Base-by-base conservation (phyloP, 2,888 invertebrate genomes). In the Gymnocheta viridis region DNA sequence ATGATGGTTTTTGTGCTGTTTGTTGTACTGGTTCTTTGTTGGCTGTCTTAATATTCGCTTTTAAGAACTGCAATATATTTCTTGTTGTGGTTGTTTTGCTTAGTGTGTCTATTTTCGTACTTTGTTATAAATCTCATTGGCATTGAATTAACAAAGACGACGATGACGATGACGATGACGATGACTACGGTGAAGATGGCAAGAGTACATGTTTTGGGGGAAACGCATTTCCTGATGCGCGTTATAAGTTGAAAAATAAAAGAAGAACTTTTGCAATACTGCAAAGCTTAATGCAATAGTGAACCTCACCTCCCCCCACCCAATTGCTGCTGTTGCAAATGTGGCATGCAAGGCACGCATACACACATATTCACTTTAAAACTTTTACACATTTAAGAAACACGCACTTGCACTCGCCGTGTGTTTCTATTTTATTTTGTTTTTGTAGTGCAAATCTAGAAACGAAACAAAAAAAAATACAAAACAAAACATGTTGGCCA, bases 141-240 rank as follows among this genome's bases (percentile, higher is more conserved):
- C 82, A 86, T 84, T 86, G 86, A 78, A 81, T 77, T 69, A 64
- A 76, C 44, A 38, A 44, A 38, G n/a, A 58, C 9, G 14, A 32
- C 4, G 27, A 14, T 27, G 2, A 10, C 29, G 5, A 24, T 7
- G 29, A 17, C 7, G 22, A 14, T 4, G 17, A 10, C 38, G 1
- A 29, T 17, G 5, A 10, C 14, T 41, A n/a, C 3, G 38, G 17
- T 22, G 27, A 10, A 29, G 17, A 56, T 38, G 38, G 41, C 60
- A 22, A 51, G 24, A 17, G 27, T 41, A 56, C 66, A 58, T 47
- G 70, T 41, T 77, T 85, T 76, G 62, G 82, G 67, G 81, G 58
- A 79, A 86, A 86, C 86, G 85, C 85, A 86, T 84, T 86, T 86
- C 86, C 86, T 86, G 82, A 74, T 79, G 72, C 54, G 56, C 60